Evolutionary conservation across 2,888 invertebrate genomes (phyloP), one percentile per base, ranked within the genome.

Genomic region (Euclidia mi): DNA sequence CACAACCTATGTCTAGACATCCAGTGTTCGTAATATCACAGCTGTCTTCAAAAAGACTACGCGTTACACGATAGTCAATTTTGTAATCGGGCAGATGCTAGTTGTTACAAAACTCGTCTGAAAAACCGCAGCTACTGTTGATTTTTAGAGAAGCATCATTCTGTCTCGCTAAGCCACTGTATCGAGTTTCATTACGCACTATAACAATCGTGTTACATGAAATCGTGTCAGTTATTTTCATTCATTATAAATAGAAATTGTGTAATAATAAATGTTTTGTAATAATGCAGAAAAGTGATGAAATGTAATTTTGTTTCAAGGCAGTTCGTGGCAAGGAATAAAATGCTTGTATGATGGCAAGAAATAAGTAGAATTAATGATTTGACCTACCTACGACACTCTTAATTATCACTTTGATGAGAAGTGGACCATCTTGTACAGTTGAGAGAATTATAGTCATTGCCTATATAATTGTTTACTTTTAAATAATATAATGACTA

Each of bases 181-280:
- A 62, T 82, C 75, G 35, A 18, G 66, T 82, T 81, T 76, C 82
- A 78, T 67, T 75, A 52, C 75, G 44, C 50, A 72, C 73, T 71
- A 71, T 76, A 78, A 82, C 79, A 79, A 81, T 79, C 65, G 64
- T 51, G 63, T 66, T 71, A 66, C 66, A 68, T 59, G 50, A 68
- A 81, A 75, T 70, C 52, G 74, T 80, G 79, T 73, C 81, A 77
- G 73, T 48, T 82, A 82, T 82, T 81, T 79, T 53, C n/a, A 66
- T 40, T 28, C 37, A 31, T 48, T 57, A 61, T 58, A 66, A 65
- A 71, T 62, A 65, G 50, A 44, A 12, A 31, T 51, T 44, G 46
- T 42, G 43, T 42, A 37, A 40, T 44, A 25, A 44, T n/a, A 45
- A 46, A 43, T 43, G 43, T 58, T 29, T 31, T 45, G 37, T 17